Conservation (phyloP, 2,797 vertebrate genomes). For the Lagorchestes hirsutus region DNA sequence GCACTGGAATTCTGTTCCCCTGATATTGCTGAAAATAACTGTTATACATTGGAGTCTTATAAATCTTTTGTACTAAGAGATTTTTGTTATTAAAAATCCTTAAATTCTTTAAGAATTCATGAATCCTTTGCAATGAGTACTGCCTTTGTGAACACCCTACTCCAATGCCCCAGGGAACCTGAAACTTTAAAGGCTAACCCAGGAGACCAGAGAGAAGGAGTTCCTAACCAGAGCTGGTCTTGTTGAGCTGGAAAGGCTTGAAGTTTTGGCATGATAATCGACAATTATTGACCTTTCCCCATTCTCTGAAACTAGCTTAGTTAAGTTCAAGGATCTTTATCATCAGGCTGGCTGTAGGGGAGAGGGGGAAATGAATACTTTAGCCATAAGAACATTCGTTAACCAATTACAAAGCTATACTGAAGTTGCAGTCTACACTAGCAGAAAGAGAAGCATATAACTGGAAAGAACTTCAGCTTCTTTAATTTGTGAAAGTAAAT, state of each 20-base stretch:
- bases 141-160: not conserved
- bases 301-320: not conserved
- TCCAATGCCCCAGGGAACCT: not conserved
- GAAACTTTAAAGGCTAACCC: not conserved
- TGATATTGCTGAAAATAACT: slow-evolving; percentile 1
- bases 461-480: not conserved
- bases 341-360: not conserved
- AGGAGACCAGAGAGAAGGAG: not conserved
- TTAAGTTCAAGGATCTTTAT: not conserved
- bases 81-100: not conserved
- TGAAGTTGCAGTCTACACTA: not conserved
- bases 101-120: not conserved
- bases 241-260: not conserved
- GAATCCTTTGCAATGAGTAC: not conserved
- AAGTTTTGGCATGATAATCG: not conserved
- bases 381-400: not conserved
- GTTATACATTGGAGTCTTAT: not conserved
- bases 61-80: not conserved
- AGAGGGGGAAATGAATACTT: not conserved
- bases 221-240: not conserved
- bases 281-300: not conserved
- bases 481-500: not conserved
- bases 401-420: not conserved
- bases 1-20: not conserved
- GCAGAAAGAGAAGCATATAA: not conserved